Conservation (phyloP, 2,113 vertebrate species). For the Elanus axillaris region DNA sequence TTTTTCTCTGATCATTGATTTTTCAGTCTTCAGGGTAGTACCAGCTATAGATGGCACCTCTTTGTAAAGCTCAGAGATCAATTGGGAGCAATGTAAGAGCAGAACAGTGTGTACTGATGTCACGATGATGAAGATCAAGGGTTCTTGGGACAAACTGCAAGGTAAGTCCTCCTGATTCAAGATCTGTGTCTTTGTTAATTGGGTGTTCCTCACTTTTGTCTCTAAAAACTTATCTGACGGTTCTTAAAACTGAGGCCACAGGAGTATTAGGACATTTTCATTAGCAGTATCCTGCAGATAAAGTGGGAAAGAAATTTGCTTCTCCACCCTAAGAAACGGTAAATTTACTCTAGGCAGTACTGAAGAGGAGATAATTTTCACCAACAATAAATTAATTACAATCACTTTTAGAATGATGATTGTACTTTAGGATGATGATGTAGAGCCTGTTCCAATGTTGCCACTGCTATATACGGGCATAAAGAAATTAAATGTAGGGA, state of each 20-base stretch:
- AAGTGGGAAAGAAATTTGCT: neutral
- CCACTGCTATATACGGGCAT: neutral
- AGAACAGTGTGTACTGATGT: neutral
- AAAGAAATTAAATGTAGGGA: neutral
- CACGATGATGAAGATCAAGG: neutral
- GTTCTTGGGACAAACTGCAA: neutral
- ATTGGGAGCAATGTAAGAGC: neutral
- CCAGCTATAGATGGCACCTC: neutral
- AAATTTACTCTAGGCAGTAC: neutral
- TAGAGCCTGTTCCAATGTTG: neutral
- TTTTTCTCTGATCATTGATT: conserved; percentile 22
- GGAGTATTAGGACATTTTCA: neutral
- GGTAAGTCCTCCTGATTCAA: neutral
- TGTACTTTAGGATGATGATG: neutral
- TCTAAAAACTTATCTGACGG: neutral
- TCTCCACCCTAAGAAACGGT: neutral
- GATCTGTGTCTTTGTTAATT: neutral
- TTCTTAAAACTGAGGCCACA: neutral
- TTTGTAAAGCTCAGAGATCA: neutral
- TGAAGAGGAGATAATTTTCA: neutral
- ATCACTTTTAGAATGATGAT: neutral
- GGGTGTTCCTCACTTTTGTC: neutral
- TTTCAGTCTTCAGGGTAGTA: conserved; percentile 5
- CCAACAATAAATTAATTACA: neutral
- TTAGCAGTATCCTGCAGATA: neutral